These are phyloP conservation scores for Callionymus lyra DNA, from an alignment of 2,113 vertebrate species.

Conservation along the genomic window DNA sequence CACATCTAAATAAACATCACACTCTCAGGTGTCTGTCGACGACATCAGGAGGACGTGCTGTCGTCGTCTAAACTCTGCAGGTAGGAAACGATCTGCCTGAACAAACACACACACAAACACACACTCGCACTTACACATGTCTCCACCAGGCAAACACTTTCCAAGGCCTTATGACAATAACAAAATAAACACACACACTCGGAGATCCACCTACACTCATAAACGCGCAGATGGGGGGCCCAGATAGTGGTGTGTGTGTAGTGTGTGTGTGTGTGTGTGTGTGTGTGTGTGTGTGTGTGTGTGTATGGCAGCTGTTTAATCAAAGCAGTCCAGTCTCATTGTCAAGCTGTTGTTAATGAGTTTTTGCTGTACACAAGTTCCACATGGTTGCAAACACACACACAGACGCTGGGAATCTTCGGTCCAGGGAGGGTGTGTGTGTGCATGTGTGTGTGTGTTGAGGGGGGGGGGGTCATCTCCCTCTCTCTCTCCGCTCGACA, in stretches of 20 bases:
- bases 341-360: constrained; percentile 56
- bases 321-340: constrained; percentile 38
- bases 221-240: constrained; percentile 43
- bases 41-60: not conserved
- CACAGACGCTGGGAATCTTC: constrained; percentile 32
- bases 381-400: constrained; percentile 8
- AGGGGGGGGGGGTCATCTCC: too few species aligned
- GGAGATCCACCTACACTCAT: constrained; percentile 24
- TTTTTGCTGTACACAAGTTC: constrained; percentile 30
- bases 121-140: constrained; percentile 30
- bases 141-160: constrained; percentile 24
- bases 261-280: constrained; percentile 12
- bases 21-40: too few species aligned
- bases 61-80: not conserved
- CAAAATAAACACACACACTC: constrained; percentile 15
- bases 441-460: too few species aligned
- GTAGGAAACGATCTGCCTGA: constrained; percentile 26
- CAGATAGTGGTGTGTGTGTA: constrained; percentile 15
- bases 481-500: constrained; percentile 23
- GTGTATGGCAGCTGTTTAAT: constrained; percentile 59
- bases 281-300: constrained; percentile 17
- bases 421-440: not conserved
- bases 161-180: constrained; percentile 26
- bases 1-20: too few species aligned
- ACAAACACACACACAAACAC: constrained; percentile 35